Evolutionary conservation across 1,140 invertebrate genomes (phyloP).

Genomic region (Oryctes rhinoceros): DNA sequence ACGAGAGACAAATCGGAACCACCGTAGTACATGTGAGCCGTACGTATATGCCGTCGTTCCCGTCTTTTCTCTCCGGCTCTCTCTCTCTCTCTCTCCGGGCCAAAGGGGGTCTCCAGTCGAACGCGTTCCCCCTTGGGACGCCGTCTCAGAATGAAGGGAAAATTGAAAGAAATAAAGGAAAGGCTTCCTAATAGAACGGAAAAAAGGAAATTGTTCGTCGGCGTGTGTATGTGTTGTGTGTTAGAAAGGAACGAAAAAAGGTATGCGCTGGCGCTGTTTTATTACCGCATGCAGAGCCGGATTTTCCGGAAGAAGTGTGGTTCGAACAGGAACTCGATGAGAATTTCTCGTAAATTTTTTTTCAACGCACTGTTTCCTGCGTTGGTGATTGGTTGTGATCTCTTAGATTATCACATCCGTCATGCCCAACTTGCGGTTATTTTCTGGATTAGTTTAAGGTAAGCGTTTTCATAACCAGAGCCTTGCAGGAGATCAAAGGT

Average conservation of each 20-base stretch:
- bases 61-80: background rate
- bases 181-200: conserved; percentile 54
- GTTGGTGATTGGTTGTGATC: too few species aligned
- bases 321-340: too few species aligned
- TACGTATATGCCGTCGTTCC: background rate
- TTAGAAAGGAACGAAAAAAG: conserved; percentile 37
- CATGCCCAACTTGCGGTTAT: too few species aligned
- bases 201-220: conserved; percentile 56
- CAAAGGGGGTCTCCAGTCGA: conserved; percentile 8
- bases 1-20: conserved; percentile 24
- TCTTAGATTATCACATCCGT: too few species aligned
- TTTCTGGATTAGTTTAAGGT: too few species aligned
- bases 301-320: background rate
- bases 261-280: conserved; percentile 38
- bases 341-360: too few species aligned
- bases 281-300: background rate
- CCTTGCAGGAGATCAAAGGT: too few species aligned
- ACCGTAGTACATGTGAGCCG: background rate
- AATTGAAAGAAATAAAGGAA: conserved; percentile 59
- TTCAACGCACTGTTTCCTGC: too few species aligned
- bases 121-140: conserved; percentile 50
- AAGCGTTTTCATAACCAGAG: too few species aligned
- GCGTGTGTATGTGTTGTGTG: conserved; percentile 8
- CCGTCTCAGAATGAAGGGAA: conserved; percentile 56
- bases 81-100: background rate